phyloP scores from a whole-genome alignment of 2,888 invertebrate species.

The Philereme transversata region DNA sequence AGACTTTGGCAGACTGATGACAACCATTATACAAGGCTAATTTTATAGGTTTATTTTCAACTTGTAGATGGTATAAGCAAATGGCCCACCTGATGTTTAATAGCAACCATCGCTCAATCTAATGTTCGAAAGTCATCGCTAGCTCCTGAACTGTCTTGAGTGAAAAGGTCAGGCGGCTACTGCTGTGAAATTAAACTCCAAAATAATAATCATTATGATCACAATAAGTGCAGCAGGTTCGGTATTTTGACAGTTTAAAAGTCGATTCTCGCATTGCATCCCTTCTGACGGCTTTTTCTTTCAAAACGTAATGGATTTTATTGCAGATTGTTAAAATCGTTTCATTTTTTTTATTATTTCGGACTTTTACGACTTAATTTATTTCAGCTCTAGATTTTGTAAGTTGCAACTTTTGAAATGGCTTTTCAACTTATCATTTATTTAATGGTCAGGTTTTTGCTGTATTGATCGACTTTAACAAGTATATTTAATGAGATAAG shows the following conservation, averaged over 20 bases:
- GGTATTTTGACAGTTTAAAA: conserved; percentile 68
- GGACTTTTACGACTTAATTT: conserved; percentile 69
- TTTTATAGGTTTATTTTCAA: no score
- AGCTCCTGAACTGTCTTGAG: conserved; percentile 49
- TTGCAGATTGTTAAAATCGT: neutral
- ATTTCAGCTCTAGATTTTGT: conserved; percentile 39
- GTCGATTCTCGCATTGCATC: conserved; percentile 48
- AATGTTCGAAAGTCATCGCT: conserved; percentile 1
- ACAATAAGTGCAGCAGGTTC: conserved; percentile 60
- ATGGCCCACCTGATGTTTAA: no score
- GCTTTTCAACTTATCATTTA: no score
- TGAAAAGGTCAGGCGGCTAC: conserved; percentile 75
- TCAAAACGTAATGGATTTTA: conserved; percentile 8
- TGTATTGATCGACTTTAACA: no score
- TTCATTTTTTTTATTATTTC: neutral
- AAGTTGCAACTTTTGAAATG: neutral
- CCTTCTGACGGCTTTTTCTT: conserved; percentile 46
- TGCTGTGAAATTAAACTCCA: conserved; percentile 71
- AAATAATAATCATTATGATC: conserved; percentile 72
- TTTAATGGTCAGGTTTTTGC: no score
- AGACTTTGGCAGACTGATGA: no score
- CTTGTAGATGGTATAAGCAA: no score
- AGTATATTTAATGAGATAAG: no score
- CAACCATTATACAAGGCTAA: no score
- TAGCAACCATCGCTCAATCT: neutral